Evolutionary conservation across 2,113 vertebrate species (phyloP).

Genomic region (Mastomys coucha): DNA sequence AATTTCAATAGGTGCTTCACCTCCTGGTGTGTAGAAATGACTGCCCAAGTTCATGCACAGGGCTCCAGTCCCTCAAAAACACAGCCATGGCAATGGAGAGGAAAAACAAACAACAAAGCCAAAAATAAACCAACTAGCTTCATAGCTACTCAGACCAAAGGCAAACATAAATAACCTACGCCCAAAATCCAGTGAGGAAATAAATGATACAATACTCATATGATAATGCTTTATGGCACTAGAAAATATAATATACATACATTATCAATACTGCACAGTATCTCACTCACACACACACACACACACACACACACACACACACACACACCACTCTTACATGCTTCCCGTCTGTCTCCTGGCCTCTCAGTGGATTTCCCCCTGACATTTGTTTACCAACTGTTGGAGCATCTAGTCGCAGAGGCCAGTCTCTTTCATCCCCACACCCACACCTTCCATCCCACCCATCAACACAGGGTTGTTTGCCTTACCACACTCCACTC

Average conservation of each 20-base stretch:
- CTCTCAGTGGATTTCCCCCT: not conserved
- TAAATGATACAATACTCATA: too few relatives aligned
- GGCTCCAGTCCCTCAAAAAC: not conserved
- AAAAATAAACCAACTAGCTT: not conserved
- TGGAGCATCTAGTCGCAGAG: not conserved
- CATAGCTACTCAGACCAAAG: not conserved
- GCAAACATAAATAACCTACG: not conserved
- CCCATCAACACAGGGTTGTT: not conserved
- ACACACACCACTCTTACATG: not conserved
- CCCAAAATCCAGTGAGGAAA: not conserved
- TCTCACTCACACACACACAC: too few relatives aligned
- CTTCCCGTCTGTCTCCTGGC: not conserved
- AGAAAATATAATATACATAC: not conserved
- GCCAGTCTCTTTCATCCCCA: not conserved
- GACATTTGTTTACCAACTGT: not conserved
- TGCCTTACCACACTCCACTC: not conserved
- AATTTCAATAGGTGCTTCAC: conserved; percentile 45
- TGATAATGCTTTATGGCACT: not conserved
- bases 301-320: not conserved
- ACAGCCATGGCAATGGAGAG: not conserved
- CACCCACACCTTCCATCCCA: not conserved
- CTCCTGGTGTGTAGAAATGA: not conserved
- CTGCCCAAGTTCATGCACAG: not conserved
- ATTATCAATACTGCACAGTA: not conserved
- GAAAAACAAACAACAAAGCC: not conserved